phyloP scores from a whole-genome alignment of 1,140 invertebrate genomes.

The Augochlora pura region DNA sequence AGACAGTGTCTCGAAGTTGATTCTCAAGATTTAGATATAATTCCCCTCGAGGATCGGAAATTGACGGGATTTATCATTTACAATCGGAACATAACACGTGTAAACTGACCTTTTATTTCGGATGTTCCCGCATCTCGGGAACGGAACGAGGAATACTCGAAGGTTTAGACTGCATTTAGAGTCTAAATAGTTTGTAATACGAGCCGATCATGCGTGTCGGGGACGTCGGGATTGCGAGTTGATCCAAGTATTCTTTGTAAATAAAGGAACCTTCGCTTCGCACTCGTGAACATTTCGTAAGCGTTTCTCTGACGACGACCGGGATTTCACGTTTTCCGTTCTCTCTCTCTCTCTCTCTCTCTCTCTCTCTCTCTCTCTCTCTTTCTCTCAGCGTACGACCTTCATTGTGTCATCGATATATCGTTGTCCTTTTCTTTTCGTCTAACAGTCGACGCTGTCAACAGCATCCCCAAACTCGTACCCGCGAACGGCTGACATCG shows the following conservation, averaged over 20 bases:
- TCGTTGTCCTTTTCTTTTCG: conserved; percentile 11
- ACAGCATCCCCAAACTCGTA: too few relatives aligned
- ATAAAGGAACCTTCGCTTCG: conserved; percentile 33
- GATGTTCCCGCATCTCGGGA: background rate
- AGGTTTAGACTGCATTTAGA: too few relatives aligned
- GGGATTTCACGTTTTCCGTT: conserved; percentile 22
- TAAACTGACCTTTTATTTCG: background rate
- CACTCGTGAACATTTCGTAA: conserved; percentile 4
- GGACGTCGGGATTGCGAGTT: conserved; percentile 28
- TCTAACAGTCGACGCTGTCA: background rate
- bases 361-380: too few relatives aligned
- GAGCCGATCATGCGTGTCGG: background rate
- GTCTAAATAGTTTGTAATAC: conserved; percentile 7
- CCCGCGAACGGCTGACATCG: too few relatives aligned
- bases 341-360: too few relatives aligned
- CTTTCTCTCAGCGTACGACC: background rate
- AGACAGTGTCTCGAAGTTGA: background rate
- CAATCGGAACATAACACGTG: too few relatives aligned
- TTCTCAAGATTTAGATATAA: background rate
- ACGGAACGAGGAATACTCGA: conserved; percentile 7
- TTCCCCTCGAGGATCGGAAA: conserved; percentile 1
- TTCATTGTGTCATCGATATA: background rate
- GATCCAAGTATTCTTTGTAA: conserved; percentile 19
- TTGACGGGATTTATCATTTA: too few relatives aligned
- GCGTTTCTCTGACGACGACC: background rate